Evolutionary conservation across 2,797 vertebrate genomes (phyloP).

Genomic region (Scomberomorus guttatus): DNA sequence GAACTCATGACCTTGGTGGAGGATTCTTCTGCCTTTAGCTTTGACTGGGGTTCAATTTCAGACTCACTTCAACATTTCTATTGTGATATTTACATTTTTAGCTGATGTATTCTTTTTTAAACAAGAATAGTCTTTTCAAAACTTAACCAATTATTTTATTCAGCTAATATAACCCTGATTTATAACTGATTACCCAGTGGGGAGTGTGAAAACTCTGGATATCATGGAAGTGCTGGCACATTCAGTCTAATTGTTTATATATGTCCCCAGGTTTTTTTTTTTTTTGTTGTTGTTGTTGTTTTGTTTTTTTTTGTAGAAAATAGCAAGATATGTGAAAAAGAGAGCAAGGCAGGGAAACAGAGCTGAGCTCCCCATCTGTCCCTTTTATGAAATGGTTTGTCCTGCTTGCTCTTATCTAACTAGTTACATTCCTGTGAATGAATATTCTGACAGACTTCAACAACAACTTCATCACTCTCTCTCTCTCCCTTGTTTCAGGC

Average conservation of each 20-base stretch:
- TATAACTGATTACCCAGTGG: neutral
- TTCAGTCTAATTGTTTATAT: neutral
- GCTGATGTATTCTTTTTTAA: neutral
- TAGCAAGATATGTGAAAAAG: neutral
- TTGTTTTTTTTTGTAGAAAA: neutral
- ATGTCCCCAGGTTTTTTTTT: neutral
- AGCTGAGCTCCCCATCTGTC: neutral
- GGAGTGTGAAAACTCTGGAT: neutral
- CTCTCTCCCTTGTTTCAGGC: neutral
- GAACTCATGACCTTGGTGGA: no score
- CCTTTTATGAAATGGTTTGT: neutral
- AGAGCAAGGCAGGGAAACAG: neutral
- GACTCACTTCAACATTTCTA: no score
- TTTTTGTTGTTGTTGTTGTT: neutral
- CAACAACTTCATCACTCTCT: constrained; percentile 9
- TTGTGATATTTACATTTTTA: no score
- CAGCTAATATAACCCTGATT: neutral
- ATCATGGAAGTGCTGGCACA: neutral
- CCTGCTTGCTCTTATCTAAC: neutral
- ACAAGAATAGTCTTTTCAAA: neutral
- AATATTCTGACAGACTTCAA: constrained; percentile 18
- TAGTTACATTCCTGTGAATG: neutral
- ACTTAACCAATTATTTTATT: neutral
- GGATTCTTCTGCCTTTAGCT: no score
- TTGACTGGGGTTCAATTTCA: no score